A percentile compares a stretch with the other conserved stretches of the same genome.
phyloP scores from a whole-genome alignment of 2,797 vertebrate species.

The Bradypodion ventrale region DNA sequence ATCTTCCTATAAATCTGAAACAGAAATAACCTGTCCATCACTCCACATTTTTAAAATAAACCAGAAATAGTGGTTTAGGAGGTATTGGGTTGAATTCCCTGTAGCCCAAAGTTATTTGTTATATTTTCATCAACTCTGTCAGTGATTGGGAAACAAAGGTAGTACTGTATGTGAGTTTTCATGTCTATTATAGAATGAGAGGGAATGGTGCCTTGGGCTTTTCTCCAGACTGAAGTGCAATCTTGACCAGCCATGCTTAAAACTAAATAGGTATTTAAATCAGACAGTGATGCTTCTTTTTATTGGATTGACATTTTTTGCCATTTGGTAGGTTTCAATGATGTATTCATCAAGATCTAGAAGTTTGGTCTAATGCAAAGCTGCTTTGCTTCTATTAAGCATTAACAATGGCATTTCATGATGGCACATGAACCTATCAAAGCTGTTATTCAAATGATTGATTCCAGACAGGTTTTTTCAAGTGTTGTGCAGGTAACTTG shows the following conservation, averaged over 20 bases:
- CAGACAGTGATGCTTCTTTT: slow-evolving; percentile 57
- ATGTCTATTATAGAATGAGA: slow-evolving; percentile 53
- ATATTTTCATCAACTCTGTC: slow-evolving; percentile 68
- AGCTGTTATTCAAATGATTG: slow-evolving; percentile 52
- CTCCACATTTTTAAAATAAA: slow-evolving; percentile 53
- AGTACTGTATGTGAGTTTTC: slow-evolving; percentile 61
- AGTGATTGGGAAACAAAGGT: slow-evolving; percentile 58
- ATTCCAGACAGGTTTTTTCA: slow-evolving; percentile 46
- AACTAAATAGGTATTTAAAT: slow-evolving; percentile 71
- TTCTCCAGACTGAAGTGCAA: slow-evolving; percentile 47
- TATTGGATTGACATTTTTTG: slow-evolving; percentile 66
- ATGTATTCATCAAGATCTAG: slow-evolving; percentile 57
- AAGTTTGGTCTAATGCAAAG: slow-evolving; percentile 59
- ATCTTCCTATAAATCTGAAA: slow-evolving; percentile 48
- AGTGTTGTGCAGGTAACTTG: slow-evolving; percentile 40
- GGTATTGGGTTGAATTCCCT: slow-evolving; percentile 62
- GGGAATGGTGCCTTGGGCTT: slow-evolving; percentile 57
- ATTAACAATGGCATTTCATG: slow-evolving; percentile 54
- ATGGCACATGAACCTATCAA: slow-evolving; percentile 51
- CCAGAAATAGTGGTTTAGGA: slow-evolving; percentile 58
- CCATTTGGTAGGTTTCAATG: slow-evolving; percentile 56
- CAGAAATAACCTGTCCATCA: slow-evolving; percentile 67
- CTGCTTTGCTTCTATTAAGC: slow-evolving; percentile 62
- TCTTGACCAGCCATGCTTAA: slow-evolving; percentile 67
- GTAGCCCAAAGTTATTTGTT: slow-evolving; percentile 61